These are phyloP conservation scores for Sphenodon punctatus DNA, from an alignment of 2,797 vertebrate genomes.

Conservation along the genomic window DNA sequence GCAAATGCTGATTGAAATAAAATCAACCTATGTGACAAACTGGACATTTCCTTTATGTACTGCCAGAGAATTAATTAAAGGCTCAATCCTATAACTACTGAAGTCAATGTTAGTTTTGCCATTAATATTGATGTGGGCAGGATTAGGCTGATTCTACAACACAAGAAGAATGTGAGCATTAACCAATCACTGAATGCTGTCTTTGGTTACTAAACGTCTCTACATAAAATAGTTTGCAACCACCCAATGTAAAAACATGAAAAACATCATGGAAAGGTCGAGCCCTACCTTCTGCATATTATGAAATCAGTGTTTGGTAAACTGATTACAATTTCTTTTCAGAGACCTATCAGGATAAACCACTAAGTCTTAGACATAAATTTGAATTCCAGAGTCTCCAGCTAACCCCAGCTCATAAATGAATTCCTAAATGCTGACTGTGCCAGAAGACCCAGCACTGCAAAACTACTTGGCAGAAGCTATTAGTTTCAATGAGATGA, in stretches of 20 bases:
- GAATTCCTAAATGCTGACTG: slow-evolving; percentile 91
- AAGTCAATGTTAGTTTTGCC: too few relatives aligned
- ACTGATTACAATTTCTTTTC: slow-evolving; percentile 79
- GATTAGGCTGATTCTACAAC: slow-evolving; percentile 27
- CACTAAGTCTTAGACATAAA: slow-evolving; percentile 81
- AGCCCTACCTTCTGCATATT: slow-evolving; percentile 60
- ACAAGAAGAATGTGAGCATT: slow-evolving; percentile 19
- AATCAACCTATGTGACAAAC: slow-evolving; percentile 49
- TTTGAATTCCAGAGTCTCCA: slow-evolving; percentile 86
- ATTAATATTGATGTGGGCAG: not conserved
- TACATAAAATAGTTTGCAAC: slow-evolving; percentile 32
- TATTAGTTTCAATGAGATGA: slow-evolving; percentile 86
- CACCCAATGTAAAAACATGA: slow-evolving; percentile 37
- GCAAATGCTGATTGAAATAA: slow-evolving; percentile 48
- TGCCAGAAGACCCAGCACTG: slow-evolving; percentile 86
- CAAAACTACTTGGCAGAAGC: slow-evolving; percentile 89
- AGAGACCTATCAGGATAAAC: slow-evolving; percentile 75
- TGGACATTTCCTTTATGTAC: slow-evolving; percentile 54
- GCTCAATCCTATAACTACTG: too few relatives aligned
- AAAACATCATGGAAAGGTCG: slow-evolving; percentile 38
- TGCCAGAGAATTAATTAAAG: slow-evolving; percentile 35
- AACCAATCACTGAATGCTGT: slow-evolving; percentile 32
- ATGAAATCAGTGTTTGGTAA: slow-evolving; percentile 70
- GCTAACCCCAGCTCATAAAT: slow-evolving; percentile 89
- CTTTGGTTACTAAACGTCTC: slow-evolving; percentile 21